Evolutionary conservation across 2,113 vertebrate species (phyloP).

Genomic region (Nothoprocta pentlandii): DNA sequence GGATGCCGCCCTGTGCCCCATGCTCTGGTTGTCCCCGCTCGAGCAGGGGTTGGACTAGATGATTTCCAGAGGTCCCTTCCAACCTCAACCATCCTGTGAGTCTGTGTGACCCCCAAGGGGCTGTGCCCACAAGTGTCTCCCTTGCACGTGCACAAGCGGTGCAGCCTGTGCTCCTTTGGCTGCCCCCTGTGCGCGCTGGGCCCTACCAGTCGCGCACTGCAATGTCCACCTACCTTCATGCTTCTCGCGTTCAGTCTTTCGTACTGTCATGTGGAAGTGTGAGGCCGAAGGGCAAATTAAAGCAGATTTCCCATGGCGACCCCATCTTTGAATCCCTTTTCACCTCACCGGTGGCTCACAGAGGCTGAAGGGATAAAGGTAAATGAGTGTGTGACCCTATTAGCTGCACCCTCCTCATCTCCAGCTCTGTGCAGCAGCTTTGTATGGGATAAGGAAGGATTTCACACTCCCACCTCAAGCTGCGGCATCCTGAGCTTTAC

Average conservation of each 20-base stretch:
- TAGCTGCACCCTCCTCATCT: no score
- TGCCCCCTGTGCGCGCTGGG: background rate
- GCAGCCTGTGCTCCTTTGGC: background rate
- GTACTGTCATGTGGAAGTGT: background rate
- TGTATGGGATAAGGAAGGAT: background rate
- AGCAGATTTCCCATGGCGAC: background rate
- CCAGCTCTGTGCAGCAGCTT: background rate
- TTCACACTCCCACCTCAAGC: background rate
- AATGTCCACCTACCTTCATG: background rate
- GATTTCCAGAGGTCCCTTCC: no score
- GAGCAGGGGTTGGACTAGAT: no score
- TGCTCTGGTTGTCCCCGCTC: no score
- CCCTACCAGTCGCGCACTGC: background rate
- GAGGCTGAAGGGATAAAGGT: background rate
- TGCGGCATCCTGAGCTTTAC: background rate
- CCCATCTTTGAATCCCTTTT: background rate
- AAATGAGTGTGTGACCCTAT: background rate
- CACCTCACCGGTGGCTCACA: background rate
- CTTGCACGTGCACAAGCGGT: background rate
- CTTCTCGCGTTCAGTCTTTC: background rate
- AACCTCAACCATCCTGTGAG: no score
- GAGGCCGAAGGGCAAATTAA: conserved; percentile 4
- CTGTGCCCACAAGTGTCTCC: background rate
- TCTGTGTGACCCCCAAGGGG: background rate
- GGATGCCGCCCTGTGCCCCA: no score